Conservation (phyloP, 2,888 invertebrate genomes). For the Beris morrisii region DNA sequence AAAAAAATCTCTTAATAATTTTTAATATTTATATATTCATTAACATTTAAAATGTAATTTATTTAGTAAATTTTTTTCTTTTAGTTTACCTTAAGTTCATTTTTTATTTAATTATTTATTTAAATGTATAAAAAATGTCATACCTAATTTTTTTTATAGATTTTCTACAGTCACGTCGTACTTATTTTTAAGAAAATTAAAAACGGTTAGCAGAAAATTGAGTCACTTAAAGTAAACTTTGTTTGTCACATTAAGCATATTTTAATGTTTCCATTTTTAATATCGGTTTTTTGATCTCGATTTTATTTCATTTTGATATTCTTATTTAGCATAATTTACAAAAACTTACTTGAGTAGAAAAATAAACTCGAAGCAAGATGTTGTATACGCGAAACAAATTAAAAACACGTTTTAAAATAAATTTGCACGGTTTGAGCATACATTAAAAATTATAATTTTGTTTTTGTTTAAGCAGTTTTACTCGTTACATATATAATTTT, state of each 20-base stretch:
- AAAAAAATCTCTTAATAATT: conserved; percentile 26
- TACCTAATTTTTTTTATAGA: conserved; percentile 29
- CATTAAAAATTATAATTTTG: conserved; percentile 10
- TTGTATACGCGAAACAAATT: neutral
- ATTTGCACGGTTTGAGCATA: conserved; percentile 29
- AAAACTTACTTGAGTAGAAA: conserved; percentile 10
- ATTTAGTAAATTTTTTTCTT: conserved; percentile 22
- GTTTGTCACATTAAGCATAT: conserved; percentile 31
- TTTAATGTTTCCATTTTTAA: neutral
- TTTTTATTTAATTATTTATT: conserved; percentile 31
- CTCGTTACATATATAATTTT: conserved; percentile 17
- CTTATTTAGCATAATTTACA: conserved; percentile 6
- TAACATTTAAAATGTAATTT: conserved; percentile 34
- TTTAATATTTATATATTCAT: conserved; percentile 30
- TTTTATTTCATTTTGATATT: conserved; percentile 7
- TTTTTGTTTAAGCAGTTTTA: conserved; percentile 13
- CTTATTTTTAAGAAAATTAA: conserved; percentile 21
- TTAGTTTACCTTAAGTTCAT: conserved; percentile 26
- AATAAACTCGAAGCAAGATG: neutral
- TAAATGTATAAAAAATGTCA: conserved; percentile 35
- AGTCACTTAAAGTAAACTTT: conserved; percentile 24
- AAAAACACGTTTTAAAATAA: conserved; percentile 16
- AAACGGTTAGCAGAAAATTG: conserved; percentile 22
- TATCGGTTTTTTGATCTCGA: conserved; percentile 13
- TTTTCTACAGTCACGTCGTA: conserved; percentile 26